Evolutionary conservation across 2,113 vertebrate species (phyloP), one percentile per base, ranked within the genome.

Genomic region (Scophthalmus maximus): DNA sequence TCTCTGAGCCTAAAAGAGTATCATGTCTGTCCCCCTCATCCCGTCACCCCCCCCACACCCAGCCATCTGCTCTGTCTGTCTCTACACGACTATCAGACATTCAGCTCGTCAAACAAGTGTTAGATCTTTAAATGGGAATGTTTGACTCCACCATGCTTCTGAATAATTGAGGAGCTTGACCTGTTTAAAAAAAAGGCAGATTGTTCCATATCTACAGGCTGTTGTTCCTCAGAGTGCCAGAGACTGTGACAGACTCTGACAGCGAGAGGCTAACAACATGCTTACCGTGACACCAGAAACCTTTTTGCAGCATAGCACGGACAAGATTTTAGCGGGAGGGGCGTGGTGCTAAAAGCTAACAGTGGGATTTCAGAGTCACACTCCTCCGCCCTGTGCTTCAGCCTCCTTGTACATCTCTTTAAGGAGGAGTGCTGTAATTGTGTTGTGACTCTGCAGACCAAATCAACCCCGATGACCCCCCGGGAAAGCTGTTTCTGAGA

Each of bases 271-370:
- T 66, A 73, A 75, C n/a, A 71, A 86, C 85, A 78, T 47, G 56
- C 77, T 80, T n/a, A 23, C 72, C 17, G 76, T 47, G 44, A 91
- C 81, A 87, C 66, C 47, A 49, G 70, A 91, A 93, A 58, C 86
- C 93, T 94, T 93, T 94, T 94, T 86, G 89, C 92, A 89, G 81
- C 73, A 82, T 87, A 68, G 74, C 90, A 76, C 58, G 10, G 70
- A 80, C 85, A 89, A 76, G 80, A 46, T 94, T 93, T 94, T 94
- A 92, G 91, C 91, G 22, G 68, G 62, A 67, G 79, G 50, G 63
- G 49, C 49, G 51, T 81, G 65, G 94, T 92, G 94, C 93, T 94
- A 94, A 94, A 94, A 94, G 94, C 94, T 78, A 88, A 78, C 68
- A 66, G 79, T 58, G 58, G 67, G 71, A 0, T 58, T 79, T 61